These are phyloP conservation scores for Whitmania pigra DNA, from an alignment of 1,140 invertebrate species.

Conservation along the genomic window DNA sequence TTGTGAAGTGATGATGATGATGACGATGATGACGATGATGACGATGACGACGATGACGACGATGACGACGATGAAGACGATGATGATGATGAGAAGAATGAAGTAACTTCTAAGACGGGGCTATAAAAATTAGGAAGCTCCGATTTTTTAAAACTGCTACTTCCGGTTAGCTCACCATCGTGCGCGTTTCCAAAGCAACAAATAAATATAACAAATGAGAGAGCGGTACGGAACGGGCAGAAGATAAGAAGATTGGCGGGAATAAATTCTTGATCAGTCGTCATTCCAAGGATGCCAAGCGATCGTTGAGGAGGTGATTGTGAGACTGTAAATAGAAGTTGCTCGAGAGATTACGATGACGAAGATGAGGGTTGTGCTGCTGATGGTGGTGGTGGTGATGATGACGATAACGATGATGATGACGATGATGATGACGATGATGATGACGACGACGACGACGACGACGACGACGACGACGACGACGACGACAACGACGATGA, in stretches of 20 bases:
- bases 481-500: conserved; percentile 3
- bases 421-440: conserved; percentile 23
- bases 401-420: conserved; percentile 24
- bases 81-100: conserved; percentile 4
- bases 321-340: no score
- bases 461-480: conserved; percentile 7
- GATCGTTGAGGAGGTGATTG: no score
- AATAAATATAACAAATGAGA: no score
- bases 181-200: no score
- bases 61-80: background rate
- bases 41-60: background rate
- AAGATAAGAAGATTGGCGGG: no score
- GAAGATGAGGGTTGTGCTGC: background rate
- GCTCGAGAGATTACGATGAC: conserved; percentile 9
- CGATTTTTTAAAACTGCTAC: no score
- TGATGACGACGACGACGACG: conserved; percentile 20
- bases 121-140: no score
- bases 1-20: conserved; percentile 15
- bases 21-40: background rate
- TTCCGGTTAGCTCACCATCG: no score
- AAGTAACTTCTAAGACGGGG: background rate
- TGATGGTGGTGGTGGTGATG: background rate
- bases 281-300: no score
- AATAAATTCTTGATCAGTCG: no score
- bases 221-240: no score